phyloP scores from a whole-genome alignment of 2,888 invertebrate genomes.

The Gnatocerus cornutus region DNA sequence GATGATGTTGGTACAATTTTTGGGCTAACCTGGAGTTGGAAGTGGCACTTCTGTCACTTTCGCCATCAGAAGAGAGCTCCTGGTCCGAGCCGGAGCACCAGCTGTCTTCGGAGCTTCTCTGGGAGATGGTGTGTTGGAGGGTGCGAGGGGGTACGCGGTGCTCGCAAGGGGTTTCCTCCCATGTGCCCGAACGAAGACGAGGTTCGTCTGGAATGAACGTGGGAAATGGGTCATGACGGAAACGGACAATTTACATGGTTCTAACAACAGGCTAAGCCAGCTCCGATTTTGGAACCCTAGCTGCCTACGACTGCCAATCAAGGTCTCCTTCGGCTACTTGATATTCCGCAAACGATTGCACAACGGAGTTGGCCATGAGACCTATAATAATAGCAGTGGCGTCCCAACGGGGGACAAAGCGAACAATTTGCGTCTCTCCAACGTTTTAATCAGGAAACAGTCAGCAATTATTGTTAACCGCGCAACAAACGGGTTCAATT shows the following conservation, averaged over 20 bases:
- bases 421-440: conserved; percentile 21
- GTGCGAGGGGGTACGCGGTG: conserved; percentile 73
- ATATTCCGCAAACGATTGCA: conserved; percentile 46
- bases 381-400: conserved; percentile 25
- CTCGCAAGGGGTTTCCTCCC: conserved; percentile 81
- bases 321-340: conserved; percentile 39
- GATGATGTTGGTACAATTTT: neutral
- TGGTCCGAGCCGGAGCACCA: conserved; percentile 80
- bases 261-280: neutral
- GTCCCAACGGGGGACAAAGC: conserved; percentile 25
- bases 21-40: conserved; percentile 71
- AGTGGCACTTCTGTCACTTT: conserved; percentile 74
- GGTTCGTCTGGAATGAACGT: conserved; percentile 80
- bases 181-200: conserved; percentile 83
- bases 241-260: conserved; percentile 3
- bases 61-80: conserved; percentile 78
- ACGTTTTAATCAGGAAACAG: conserved; percentile 42
- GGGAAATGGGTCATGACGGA: conserved; percentile 26
- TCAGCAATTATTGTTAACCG: neutral
- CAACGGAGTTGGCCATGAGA: conserved; percentile 46
- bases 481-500: neutral
- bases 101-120: conserved; percentile 76
- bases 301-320: conserved; percentile 9
- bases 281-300: neutral
- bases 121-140: conserved; percentile 67